A percentile compares a stretch with the other conserved stretches of the same genome.
These are phyloP conservation scores for Mesochorus sp. DNA, from an alignment of 2,888 invertebrate species.

Conservation along the genomic window DNA sequence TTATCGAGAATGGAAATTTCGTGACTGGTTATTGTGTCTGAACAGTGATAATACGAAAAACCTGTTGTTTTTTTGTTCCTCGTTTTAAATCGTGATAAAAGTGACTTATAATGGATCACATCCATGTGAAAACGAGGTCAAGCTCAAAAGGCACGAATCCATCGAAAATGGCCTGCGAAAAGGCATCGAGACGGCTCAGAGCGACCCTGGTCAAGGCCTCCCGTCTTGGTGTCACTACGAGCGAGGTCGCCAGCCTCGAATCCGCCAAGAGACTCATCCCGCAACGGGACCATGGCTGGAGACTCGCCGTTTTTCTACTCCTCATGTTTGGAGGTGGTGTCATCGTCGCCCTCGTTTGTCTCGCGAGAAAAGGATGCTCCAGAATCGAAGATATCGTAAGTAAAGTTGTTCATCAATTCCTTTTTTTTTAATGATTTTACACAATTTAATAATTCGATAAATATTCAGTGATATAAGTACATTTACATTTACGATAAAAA, in stretches of 20 bases:
- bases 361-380: conserved; percentile 78
- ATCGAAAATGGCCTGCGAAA: conserved; percentile 79
- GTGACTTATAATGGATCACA: conserved; percentile 72
- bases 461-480: too few species aligned
- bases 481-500: too few species aligned
- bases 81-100: background rate
- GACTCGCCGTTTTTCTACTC: conserved; percentile 77
- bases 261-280: conserved; percentile 77
- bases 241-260: conserved; percentile 75
- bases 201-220: conserved; percentile 77
- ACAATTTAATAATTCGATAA: background rate
- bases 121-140: conserved; percentile 75
- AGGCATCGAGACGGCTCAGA: conserved; percentile 76
- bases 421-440: too few species aligned
- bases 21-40: too few species aligned
- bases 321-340: conserved; percentile 79
- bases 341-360: conserved; percentile 79
- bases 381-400: conserved; percentile 80
- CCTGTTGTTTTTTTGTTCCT: background rate
- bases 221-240: conserved; percentile 75
- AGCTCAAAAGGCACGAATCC: conserved; percentile 72
- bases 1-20: too few species aligned
- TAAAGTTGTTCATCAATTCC: too few species aligned
- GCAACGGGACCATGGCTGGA: conserved; percentile 79
- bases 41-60: too few species aligned